Evolutionary conservation across 1,140 invertebrate species (phyloP), one percentile per base, ranked within the genome.

Genomic region (Atopsyche davidsoni): DNA sequence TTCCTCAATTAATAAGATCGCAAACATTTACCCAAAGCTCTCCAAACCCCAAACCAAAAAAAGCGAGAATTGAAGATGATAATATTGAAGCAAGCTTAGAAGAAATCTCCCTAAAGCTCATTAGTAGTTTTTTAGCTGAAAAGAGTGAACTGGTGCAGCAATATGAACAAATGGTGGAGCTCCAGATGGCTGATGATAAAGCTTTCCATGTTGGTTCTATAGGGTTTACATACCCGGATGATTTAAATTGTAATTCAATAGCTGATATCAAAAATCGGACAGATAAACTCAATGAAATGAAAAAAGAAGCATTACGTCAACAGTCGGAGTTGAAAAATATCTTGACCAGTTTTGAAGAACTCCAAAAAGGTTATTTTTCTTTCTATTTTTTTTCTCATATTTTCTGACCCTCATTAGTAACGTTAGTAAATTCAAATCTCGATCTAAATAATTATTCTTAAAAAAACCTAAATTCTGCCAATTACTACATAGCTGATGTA

Each of bases 31-130:
- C 77, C 18, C 75, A 80, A 53, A 77, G 76, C 53, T 77, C 76
- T 47, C 73, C 79, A 44, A 76, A 77, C 57, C 66, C 66, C 1
- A 69, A 71, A 59, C 53, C 72, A 31, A 59, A 66, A 55, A 59
- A 66, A 55, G 63, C 69, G 23, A 76, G 73, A 59, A 62, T 62
- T 31, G 60, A 70, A 41, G 62, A 67, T 42, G 66, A 73, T 59
- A 74, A 72, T 59, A 77, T 66, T 58, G 79, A 84, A 58, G 70
- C 76, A 32, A 87, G 84, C 63, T 72, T 88, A 51, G 85, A 89
- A 64, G 84, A 88, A 67, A 86, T 88, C 60, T 85, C 83, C 11
- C 64, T 86, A 31, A 82, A 81, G 66, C 63, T 85, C 31, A 79
- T 85, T 7, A 81, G 80, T 53, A 83, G 76, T 63, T 78, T 83